Conservation (phyloP, 2,888 invertebrate genomes). For the Dilophus febrilis region DNA sequence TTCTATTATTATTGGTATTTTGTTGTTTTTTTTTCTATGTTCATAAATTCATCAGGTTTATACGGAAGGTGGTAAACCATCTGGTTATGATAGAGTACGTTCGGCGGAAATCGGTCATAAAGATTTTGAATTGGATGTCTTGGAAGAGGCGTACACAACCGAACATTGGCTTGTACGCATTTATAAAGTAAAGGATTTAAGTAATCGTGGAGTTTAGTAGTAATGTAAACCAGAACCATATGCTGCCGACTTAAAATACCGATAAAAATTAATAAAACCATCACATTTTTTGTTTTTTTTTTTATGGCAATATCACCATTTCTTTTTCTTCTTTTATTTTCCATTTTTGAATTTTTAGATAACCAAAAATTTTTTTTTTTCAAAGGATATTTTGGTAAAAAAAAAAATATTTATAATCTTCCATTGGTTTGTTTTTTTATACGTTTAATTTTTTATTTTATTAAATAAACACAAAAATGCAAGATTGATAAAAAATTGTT, state of each 20-base stretch:
- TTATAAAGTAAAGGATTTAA: conserved; percentile 90
- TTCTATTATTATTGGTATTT: neutral
- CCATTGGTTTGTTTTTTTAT: no score
- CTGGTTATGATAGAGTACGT: conserved; percentile 91
- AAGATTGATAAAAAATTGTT: no score
- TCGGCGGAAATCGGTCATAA: conserved; percentile 98
- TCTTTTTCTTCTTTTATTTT: neutral
- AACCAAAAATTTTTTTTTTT: neutral
- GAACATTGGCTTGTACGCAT: conserved; percentile 99
- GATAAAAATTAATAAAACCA: neutral
- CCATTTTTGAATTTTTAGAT: neutral
- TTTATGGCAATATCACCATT: neutral
- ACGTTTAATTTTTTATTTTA: no score
- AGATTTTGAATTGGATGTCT: conserved; percentile 90
- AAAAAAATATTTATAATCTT: no score
- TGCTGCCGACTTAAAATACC: no score
- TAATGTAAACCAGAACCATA: no score
- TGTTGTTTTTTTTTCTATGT: neutral
- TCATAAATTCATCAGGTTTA: conserved; percentile 48
- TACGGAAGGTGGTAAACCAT: conserved; percentile 87
- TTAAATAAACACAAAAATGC: no score
- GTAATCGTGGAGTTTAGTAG: conserved; percentile 63
- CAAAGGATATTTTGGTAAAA: no score
- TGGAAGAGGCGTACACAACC: conserved; percentile 98
- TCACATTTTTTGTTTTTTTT: neutral